Evolutionary conservation across 2,888 invertebrate species (phyloP), one percentile per base, ranked within the genome.

Genomic region (Xylophagus ater): DNA sequence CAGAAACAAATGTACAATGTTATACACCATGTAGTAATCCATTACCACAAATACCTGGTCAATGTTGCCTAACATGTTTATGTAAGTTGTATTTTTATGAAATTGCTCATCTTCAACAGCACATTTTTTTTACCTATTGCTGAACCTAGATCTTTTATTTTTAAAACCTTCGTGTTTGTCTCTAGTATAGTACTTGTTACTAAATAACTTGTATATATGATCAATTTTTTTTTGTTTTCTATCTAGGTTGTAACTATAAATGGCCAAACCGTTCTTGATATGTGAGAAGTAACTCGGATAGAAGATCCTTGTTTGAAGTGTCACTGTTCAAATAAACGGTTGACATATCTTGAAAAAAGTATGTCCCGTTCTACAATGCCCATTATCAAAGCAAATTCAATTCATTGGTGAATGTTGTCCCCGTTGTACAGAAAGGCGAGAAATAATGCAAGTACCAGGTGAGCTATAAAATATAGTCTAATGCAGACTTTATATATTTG

Each of bases 31-130:
- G 90, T 60, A 69, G 72, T 36, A 72, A 78, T 53, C 80, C 88
- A 3, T 68, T 77, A 43, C 77, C 81, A 32, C 79, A 85, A 32
- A 69, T 75, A 42, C 74, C 78, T 8, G 87, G 88, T 34, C 79
- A 85, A 57, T 92, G 92, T 62, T 93, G 92, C 62, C 81, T 86
- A n/a, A 80, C 82, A 37, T 93, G 93, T 67, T 74, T 79, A 62
- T 84, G 86, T 84, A 62, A 70, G 54, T 47, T n/a, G n/a, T n/a
- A n/a, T n/a, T n/a, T n/a, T n/a, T n/a, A n/a, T n/a, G n/a, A n/a
- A n/a, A n/a, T n/a, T n/a, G n/a, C n/a, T n/a, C n/a, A n/a, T n/a
- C n/a, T n/a, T n/a, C n/a, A n/a, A n/a, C n/a, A n/a, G n/a, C n/a
- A n/a, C n/a, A n/a, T n/a, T n/a, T n/a, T n/a, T n/a, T n/a, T n/a